Evolutionary conservation across 2,797 vertebrate genomes (phyloP), one percentile per base, ranked within the genome.

Genomic region (Mycteria americana): DNA sequence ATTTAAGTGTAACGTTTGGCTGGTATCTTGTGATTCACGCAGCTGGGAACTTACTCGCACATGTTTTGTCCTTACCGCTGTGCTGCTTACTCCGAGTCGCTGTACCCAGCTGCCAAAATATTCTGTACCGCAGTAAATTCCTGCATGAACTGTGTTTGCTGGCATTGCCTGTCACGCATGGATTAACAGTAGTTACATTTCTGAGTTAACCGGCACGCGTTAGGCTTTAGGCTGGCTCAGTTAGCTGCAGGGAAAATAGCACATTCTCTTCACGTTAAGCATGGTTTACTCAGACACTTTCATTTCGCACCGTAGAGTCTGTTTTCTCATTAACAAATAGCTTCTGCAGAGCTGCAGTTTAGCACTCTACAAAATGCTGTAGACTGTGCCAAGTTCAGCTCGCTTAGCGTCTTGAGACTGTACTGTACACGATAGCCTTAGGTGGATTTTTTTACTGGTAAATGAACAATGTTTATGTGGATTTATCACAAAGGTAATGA

Each of bases 1-100:
- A 3, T 45, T 73, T 5, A 11, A 43, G 31, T 0, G 0, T 1
- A 3, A 21, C 0, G 1, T 64, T 57, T 33, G 11, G 5, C 67
- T 21, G 46, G 19, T 28, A 11, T 41, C 24, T 39, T 37, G 63
- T 1, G 4, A 56, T 39, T 68, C 64, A 31, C 7, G 1, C 22
- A 33, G 41, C 45, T 48, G 72, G 56, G 41, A 64, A 13, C 53
- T 46, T 27, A 30, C 11, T 59, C 22, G 6, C 1, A 0, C 10
- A 0, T 4, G 5, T 45, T 77, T 51, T 51, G 41, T 39, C 48
- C 21, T 59, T 6, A 1, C 17, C 2, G 3, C 48, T 37, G 28
- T 13, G 37, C 28, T 14, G 2, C 62, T 89, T 21, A 5, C 48
- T 62, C 60, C 0, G 6, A 80, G 31, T 24, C 27, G 0, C 15